Evolutionary conservation across 2,797 vertebrate species (phyloP).

Genomic region (Ctenochaetus hawaiiensis): DNA sequence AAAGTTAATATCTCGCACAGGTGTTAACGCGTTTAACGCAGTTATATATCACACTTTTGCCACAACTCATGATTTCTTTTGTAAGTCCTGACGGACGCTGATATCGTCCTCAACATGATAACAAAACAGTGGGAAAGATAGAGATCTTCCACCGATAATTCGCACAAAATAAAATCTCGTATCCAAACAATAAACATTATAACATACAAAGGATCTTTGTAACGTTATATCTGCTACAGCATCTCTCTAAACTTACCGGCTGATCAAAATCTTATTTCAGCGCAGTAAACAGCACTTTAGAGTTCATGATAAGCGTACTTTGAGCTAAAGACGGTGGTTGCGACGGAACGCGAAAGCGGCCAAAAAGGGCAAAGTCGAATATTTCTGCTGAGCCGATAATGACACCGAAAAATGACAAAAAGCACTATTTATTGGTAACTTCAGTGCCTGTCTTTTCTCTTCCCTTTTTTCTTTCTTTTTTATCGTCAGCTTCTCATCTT

Average conservation of each 20-base stretch:
- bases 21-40: too few species aligned
- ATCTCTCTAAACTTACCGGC: constrained; percentile 22
- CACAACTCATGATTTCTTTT: neutral
- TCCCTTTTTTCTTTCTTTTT: too few species aligned
- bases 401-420: too few species aligned
- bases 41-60: neutral
- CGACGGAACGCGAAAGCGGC: constrained; percentile 62
- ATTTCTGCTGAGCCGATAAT: neutral
- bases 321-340: constrained; percentile 5
- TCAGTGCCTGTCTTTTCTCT: too few species aligned
- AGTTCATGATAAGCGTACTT: constrained; percentile 38
- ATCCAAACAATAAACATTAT: too few species aligned
- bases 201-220: accelerated
- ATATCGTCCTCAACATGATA: too few species aligned
- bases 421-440: neutral
- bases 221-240: too few species aligned
- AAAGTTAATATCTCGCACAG: neutral
- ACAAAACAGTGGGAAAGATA: neutral
- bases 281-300: constrained; percentile 3
- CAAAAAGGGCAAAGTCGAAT: constrained; percentile 69
- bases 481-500: too few species aligned
- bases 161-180: neutral
- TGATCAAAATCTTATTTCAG: neutral
- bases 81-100: neutral
- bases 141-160: neutral